Percentiles rank a stretch among this genome's conserved stretches.
These are phyloP conservation scores for Eurystomus gularis DNA, from an alignment of 2,113 vertebrate genomes.

Conservation along the genomic window DNA sequence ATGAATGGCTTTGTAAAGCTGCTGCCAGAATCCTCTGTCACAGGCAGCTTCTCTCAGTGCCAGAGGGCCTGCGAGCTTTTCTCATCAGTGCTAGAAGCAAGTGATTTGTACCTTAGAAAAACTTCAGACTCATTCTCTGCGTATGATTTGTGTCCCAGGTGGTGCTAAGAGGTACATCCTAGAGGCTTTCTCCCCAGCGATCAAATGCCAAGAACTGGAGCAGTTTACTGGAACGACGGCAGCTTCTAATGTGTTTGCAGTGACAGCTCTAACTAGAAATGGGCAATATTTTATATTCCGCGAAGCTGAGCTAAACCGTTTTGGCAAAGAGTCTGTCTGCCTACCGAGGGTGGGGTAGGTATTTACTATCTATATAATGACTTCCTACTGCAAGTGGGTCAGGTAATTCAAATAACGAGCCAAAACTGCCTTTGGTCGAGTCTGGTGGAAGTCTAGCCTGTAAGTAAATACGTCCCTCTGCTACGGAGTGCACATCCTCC, in stretches of 20 bases:
- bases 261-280: constrained; percentile 3
- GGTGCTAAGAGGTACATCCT: constrained; percentile 35
- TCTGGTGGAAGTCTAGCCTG: constrained; percentile 51
- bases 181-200: not conserved
- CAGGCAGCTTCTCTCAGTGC: not conserved
- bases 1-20: not conserved
- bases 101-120: constrained; percentile 4
- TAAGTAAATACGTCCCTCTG: constrained; percentile 49
- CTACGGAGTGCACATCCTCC: constrained; percentile 12
- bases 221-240: constrained; percentile 47
- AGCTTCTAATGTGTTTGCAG: constrained; percentile 4
- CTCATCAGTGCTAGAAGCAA: not conserved
- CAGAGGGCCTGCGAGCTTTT: not conserved
- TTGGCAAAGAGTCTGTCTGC: constrained; percentile 53
- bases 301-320: constrained; percentile 1
- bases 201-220: constrained; percentile 3
- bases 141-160: not conserved
- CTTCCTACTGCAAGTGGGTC: constrained; percentile 60
- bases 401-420: constrained; percentile 22
- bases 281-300: constrained; percentile 12
- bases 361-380: constrained; percentile 52
- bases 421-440: constrained; percentile 36
- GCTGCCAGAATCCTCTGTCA: not conserved
- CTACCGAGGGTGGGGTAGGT: constrained; percentile 36
- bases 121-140: not conserved